Percentiles rank a stretch among this genome's conserved stretches.
Evolutionary conservation across 2,888 invertebrate genomes (phyloP).

Genomic region (Muschampia plurimacula): DNA sequence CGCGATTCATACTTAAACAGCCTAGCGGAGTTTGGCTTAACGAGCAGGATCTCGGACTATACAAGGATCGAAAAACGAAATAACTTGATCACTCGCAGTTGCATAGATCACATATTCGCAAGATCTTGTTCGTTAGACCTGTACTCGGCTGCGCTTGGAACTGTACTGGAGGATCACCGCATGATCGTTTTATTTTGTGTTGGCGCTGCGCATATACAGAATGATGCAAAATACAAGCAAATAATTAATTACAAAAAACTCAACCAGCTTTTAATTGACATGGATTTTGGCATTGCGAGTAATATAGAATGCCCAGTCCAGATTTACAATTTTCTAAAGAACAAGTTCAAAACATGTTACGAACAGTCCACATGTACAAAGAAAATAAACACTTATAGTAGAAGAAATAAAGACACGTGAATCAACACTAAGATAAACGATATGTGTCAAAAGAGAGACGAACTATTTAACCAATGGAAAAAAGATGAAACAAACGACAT

Average conservation of each 20-base stretch:
- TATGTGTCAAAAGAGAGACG: conserved; percentile 24
- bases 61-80: conserved; percentile 38
- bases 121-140: conserved; percentile 32
- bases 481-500: conserved; percentile 12
- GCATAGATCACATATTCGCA: conserved; percentile 43
- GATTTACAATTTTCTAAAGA: not conserved
- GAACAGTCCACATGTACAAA: not conserved
- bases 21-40: conserved; percentile 27
- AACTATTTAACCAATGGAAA: conserved; percentile 29
- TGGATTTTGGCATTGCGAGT: not conserved
- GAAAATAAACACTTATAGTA: not conserved
- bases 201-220: not conserved
- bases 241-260: conserved; percentile 3
- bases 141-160: conserved; percentile 40
- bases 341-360: conserved; percentile 8
- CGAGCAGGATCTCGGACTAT: conserved; percentile 32
- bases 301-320: not conserved
- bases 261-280: not conserved
- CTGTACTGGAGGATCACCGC: conserved; percentile 37
- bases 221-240: not conserved
- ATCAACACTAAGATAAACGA: conserved; percentile 8
- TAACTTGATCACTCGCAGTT: conserved; percentile 27
- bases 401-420: not conserved
- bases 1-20: conserved; percentile 20
- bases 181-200: not conserved